Evolutionary conservation across 2,888 invertebrate genomes (phyloP).

Genomic region (Eupithecia subumbrata): DNA sequence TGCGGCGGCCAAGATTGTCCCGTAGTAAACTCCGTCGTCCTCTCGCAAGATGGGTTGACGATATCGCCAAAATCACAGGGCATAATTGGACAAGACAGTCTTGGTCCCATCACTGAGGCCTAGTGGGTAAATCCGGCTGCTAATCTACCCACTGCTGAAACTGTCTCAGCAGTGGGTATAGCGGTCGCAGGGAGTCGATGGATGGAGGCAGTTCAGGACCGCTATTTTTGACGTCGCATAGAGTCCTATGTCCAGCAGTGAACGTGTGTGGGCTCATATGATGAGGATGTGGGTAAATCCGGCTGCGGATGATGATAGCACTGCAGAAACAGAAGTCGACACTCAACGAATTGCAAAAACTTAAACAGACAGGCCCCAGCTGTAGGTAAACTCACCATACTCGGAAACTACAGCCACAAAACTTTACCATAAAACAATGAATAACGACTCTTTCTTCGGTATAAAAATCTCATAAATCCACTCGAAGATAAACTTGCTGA

Average conservation of each 20-base stretch:
- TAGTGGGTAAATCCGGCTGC: background rate
- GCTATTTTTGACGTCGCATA: too few relatives aligned
- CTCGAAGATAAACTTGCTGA: slow-evolving; percentile 42
- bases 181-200: too few relatives aligned
- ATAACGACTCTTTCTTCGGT: slow-evolving; percentile 39
- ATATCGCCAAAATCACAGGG: background rate
- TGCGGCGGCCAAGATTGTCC: background rate
- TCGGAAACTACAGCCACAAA: slow-evolving; percentile 21
- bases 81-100: too few relatives aligned
- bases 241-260: too few relatives aligned
- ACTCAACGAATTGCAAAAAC: background rate
- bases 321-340: background rate
- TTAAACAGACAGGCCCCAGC: slow-evolving; percentile 11
- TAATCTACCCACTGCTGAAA: background rate
- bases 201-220: too few relatives aligned
- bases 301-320: background rate
- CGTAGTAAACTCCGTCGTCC: background rate
- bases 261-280: too few relatives aligned
- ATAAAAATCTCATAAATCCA: slow-evolving; percentile 44
- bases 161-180: too few relatives aligned
- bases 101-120: too few relatives aligned
- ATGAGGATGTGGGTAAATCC: background rate
- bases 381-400: slow-evolving; percentile 23
- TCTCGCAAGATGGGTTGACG: background rate
- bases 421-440: slow-evolving; percentile 36